These are phyloP conservation scores for Dasyornis broadbenti DNA, from an alignment of 2,113 vertebrate genomes.

Conservation along the genomic window DNA sequence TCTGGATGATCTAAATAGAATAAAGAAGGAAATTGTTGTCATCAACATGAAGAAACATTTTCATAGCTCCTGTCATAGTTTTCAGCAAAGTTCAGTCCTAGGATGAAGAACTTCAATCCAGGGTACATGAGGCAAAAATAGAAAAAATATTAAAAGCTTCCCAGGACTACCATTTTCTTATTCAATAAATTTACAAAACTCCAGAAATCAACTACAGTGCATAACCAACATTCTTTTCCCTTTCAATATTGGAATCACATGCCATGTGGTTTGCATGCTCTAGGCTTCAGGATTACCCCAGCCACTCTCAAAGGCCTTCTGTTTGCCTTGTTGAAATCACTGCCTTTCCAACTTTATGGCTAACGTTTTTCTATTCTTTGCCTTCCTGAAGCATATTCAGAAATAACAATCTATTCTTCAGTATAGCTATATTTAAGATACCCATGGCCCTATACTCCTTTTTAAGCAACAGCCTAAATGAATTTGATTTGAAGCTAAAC, in stretches of 20 bases:
- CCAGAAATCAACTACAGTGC: neutral
- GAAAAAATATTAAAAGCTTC: neutral
- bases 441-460: neutral
- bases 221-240: neutral
- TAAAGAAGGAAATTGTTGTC: neutral
- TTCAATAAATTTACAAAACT: neutral
- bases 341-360: neutral
- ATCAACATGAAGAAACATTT: neutral
- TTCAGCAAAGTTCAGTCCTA: neutral
- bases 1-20: neutral
- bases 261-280: neutral
- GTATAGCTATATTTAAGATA: neutral
- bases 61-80: neutral
- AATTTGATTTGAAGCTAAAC: neutral
- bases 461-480: neutral
- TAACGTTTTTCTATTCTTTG: neutral
- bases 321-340: neutral
- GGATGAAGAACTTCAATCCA: neutral
- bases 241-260: neutral
- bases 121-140: neutral
- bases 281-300: neutral
- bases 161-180: neutral
- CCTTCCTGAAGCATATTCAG: neutral
- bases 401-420: neutral
- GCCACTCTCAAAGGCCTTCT: neutral